Percentiles rank a stretch among this genome's conserved stretches.
These are phyloP conservation scores for Halcyon senegalensis DNA, from an alignment of 2,113 vertebrate species.

Conservation along the genomic window DNA sequence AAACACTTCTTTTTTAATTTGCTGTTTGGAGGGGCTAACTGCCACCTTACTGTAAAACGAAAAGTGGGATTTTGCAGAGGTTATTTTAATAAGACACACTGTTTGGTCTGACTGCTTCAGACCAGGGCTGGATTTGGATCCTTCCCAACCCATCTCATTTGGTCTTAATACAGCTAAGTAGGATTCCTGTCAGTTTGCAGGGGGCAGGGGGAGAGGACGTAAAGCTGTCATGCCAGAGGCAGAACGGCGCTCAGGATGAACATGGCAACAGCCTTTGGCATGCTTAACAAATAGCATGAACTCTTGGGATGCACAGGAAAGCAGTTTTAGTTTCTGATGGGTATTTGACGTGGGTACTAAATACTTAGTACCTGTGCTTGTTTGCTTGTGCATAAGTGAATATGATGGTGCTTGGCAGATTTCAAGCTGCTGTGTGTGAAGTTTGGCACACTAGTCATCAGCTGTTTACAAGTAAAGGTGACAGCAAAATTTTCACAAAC, in stretches of 20 bases:
- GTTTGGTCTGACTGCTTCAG: neutral
- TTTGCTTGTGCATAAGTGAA: neutral
- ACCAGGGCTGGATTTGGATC: conserved; percentile 19
- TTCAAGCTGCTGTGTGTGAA: neutral
- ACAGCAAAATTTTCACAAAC: neutral
- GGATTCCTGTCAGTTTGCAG: conserved; percentile 30
- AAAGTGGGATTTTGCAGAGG: neutral
- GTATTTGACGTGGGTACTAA: neutral
- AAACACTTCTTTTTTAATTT: neutral
- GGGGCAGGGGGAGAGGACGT: neutral
- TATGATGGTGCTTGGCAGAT: neutral
- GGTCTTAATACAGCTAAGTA: conserved; percentile 37
- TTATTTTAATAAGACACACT: neutral
- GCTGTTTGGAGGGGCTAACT: neutral
- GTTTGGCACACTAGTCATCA: neutral
- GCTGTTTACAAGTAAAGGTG: neutral
- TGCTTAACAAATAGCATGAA: neutral
- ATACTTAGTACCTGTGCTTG: neutral
- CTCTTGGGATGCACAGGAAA: neutral
- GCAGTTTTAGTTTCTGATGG: neutral
- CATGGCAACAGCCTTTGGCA: neutral
- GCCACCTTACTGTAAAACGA: neutral
- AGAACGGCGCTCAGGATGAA: neutral
- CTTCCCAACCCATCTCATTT: conserved; percentile 26
- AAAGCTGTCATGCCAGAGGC: neutral